phyloP scores from a whole-genome alignment of 2,888 invertebrate species.

The Drosophila borborema region DNA sequence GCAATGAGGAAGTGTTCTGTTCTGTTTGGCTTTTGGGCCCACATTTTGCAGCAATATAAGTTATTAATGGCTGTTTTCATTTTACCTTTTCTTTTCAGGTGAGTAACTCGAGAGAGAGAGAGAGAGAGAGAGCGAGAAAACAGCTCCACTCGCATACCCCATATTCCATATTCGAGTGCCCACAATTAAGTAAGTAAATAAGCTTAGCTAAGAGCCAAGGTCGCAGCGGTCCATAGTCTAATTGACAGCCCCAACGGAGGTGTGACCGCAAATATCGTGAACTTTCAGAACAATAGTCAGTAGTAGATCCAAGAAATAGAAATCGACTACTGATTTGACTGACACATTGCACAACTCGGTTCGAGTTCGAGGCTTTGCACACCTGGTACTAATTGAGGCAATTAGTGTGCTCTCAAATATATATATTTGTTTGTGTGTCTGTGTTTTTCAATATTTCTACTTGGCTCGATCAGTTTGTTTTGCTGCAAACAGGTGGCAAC shows the following conservation, averaged over 20 bases:
- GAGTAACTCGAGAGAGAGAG: slow-evolving; percentile 22
- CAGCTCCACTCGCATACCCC: slow-evolving; percentile 1
- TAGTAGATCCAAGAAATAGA: slow-evolving; percentile 16
- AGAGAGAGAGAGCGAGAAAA: neutral
- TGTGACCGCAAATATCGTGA: slow-evolving; percentile 69
- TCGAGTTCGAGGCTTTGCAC: slow-evolving; percentile 58
- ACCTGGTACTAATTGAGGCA: slow-evolving; percentile 73
- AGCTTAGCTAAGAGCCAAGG: slow-evolving; percentile 47
- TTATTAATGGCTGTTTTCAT: slow-evolving; percentile 60
- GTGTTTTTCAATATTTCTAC: slow-evolving; percentile 46
- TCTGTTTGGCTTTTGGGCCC: slow-evolving; percentile 36
- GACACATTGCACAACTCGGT: slow-evolving; percentile 61
- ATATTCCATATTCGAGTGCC: neutral
- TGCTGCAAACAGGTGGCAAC: slow-evolving; percentile 11
- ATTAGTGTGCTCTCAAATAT: slow-evolving; percentile 70
- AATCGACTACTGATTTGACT: slow-evolving; percentile 24
- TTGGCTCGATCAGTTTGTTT: slow-evolving; percentile 53
- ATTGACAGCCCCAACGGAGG: slow-evolving; percentile 64
- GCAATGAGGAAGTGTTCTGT: slow-evolving; percentile 68
- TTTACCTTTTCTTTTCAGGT: slow-evolving; percentile 33
- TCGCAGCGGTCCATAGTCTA: slow-evolving; percentile 53
- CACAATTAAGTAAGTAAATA: slow-evolving; percentile 41
- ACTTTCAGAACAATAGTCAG: slow-evolving; percentile 58
- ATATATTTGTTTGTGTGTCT: slow-evolving; percentile 26
- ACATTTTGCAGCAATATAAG: slow-evolving; percentile 44